Evolutionary conservation across 2,888 invertebrate genomes (phyloP), one percentile per base, ranked within the genome.

Genomic region (Tenthredo scrophulariae): DNA sequence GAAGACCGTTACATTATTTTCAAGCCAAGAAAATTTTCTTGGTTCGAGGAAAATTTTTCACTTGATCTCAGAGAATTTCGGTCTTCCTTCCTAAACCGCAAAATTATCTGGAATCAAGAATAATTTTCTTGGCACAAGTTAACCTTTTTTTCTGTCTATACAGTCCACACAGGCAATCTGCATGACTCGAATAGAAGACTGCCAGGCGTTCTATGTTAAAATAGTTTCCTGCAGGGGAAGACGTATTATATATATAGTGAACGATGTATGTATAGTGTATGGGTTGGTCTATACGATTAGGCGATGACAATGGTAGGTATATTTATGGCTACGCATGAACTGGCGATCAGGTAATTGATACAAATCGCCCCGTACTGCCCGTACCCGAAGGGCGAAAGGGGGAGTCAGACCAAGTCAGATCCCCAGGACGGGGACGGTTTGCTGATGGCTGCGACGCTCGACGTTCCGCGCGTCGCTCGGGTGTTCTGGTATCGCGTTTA

Each of bases 401-500:
- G 87, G 86, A 88, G 87, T 46, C 46, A 37, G 37, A 85, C 37
- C 37, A 37, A 37, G 37, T 37, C 37, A 37, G 37, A 37, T n/a
- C n/a, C 70, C 62, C 26, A 88, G 90, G 89, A 90, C 88, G 89
- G 88, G 90, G 89, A 90, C 88, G 89, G 88, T 88, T 89, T 89
- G 88, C 89, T 88, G 88, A 90, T 89, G 89, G 87, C 88, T 40
- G 9, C 29, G 50, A 29, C 83, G 67, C 62, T 67, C 67, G 80
- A 37, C 80, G 46, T 50, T 87, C 86, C 86, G 85, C 86, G 87
- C 87, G 87, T 84, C 86, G 85, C 88, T 86, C 88, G 88, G 89
- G 89, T 89, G 89, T 90, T 89, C 89, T 90, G 91, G 91, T 92
- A 92, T 92, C 92, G 90, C 92, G 90, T 92, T 92, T 90, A 92